A percentile compares a stretch with the other conserved stretches of the same genome.
phyloP scores from a whole-genome alignment of 2,113 vertebrate genomes.

The Pomatorhinus ruficollis region DNA sequence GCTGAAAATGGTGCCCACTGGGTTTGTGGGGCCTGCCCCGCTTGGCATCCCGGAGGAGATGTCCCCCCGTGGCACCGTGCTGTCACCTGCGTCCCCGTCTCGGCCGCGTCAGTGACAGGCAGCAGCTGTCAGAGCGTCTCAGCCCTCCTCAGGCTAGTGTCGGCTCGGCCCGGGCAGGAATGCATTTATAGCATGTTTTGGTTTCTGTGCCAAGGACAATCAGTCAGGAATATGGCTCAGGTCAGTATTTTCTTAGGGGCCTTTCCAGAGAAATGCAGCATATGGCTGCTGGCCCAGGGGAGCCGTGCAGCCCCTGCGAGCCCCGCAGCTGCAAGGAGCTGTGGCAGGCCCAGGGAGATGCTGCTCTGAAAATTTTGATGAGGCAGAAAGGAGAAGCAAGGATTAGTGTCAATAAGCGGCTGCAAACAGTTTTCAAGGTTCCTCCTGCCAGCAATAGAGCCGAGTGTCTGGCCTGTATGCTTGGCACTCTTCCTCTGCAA shows the following conservation, averaged over 20 bases:
- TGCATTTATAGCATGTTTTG: neutral
- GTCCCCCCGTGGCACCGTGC: rapidly evolving
- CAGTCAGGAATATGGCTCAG: neutral
- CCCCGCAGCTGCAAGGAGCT: neutral
- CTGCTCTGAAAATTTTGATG: neutral
- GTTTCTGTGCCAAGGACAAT: neutral
- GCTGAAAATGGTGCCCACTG: neutral
- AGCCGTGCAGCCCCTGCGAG: neutral
- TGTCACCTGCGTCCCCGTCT: neutral
- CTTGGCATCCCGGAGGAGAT: neutral
- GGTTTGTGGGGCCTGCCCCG: rapidly evolving
- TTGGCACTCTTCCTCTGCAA: neutral
- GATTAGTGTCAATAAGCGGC: neutral
- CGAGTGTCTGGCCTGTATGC: neutral
- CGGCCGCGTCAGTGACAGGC: neutral
- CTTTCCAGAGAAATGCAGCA: neutral
- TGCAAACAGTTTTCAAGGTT: neutral
- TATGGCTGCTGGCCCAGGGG: neutral
- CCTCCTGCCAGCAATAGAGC: neutral
- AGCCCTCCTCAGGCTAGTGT: neutral
- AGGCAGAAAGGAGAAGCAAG: neutral
- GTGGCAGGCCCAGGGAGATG: neutral
- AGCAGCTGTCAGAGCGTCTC: neutral
- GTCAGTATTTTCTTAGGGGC: neutral
- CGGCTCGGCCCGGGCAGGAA: neutral